Evolutionary conservation across 64 coral and sea anemone genomes (phyloP).

Genomic region (Platygyra sinensis): DNA sequence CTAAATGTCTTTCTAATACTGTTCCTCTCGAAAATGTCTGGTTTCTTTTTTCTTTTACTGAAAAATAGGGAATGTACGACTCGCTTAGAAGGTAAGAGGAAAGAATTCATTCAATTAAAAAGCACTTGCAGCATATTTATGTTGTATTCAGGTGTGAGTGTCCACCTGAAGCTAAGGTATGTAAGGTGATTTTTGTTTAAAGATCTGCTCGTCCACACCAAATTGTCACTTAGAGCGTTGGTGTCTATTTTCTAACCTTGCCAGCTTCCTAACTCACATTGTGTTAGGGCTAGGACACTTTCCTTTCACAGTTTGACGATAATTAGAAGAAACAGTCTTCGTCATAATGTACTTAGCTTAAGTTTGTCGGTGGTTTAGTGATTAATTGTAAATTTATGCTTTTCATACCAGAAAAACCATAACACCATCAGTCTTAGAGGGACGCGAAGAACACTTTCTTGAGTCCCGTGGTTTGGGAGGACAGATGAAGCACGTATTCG

Average conservation of each 20-base stretch:
- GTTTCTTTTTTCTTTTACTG: background rate
- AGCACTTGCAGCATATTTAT: background rate
- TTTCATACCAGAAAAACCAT: conserved; percentile 70
- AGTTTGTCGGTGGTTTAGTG: background rate
- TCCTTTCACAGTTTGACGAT: too few relatives aligned
- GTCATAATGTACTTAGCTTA: background rate
- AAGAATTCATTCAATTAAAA: background rate
- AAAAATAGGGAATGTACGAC: conserved; percentile 86
- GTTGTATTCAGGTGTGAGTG: background rate
- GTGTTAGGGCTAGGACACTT: too few relatives aligned
- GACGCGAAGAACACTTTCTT: conserved; percentile 42
- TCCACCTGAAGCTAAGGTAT: too few relatives aligned
- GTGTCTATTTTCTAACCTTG: too few relatives aligned
- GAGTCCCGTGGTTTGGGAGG: background rate
- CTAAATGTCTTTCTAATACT: background rate
- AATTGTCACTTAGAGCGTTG: too few relatives aligned
- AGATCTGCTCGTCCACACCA: too few relatives aligned
- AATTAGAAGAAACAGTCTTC: background rate
- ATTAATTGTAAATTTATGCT: background rate
- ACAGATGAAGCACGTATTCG: conserved; percentile 55
- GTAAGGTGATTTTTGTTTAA: too few relatives aligned
- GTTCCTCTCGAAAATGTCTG: background rate
- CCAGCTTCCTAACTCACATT: too few relatives aligned
- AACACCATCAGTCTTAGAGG: conserved; percentile 58
- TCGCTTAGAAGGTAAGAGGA: conserved; percentile 75